Base-by-base conservation (phyloP, 2,797 vertebrate genomes). In the Spinus olivaceus region DNA sequence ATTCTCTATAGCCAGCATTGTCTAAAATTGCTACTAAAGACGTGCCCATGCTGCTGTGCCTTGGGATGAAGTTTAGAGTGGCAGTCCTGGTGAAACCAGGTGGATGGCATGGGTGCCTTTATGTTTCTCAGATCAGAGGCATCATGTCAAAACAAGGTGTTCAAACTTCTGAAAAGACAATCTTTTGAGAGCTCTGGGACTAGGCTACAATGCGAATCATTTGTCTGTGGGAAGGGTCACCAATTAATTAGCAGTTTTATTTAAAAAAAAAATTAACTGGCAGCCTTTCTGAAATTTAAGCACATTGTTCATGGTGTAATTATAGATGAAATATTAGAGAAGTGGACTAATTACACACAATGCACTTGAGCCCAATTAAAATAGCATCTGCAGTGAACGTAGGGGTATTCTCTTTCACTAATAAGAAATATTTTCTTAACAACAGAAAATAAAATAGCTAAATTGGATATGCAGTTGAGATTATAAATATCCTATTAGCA, bases 401-500 rank as follows among this genome's bases (percentile, higher is more conserved):
- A 96, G 96, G 95, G 95, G 88, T 97, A 97, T 97, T 97, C 95
- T 97, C 96, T 97, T 97, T 91, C 50, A 1, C 96, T 98, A 98
- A 97, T 97, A 98, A 97, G 97, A 97, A 97, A 97, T 97, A 97
- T 93, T 97, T 97, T 97, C 95, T 96, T 94, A 98, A 97, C 97
- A 98, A 97, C 96, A 97, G 97, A 98, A 96, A 97, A 98, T 98
- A 98, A 98, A 98, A 97, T 97, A 94, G 59, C 97, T 98, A 98
- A 98, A 98, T 98, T 97, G 97, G 97, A 97, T 98, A 98, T 97
- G 96, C 96, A 97, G 96, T 97, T 95, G 97, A 98, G 97, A 98
- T 98, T 98, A 97, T 97, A 98, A 97, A 98, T 98, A 97, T 97
- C 97, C 94, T 97, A 98, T 98, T 98, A 98, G 96, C 98, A 98